Evolutionary conservation across 2,113 vertebrate species (phyloP).

Genomic region (Petaurus breviceps): DNA sequence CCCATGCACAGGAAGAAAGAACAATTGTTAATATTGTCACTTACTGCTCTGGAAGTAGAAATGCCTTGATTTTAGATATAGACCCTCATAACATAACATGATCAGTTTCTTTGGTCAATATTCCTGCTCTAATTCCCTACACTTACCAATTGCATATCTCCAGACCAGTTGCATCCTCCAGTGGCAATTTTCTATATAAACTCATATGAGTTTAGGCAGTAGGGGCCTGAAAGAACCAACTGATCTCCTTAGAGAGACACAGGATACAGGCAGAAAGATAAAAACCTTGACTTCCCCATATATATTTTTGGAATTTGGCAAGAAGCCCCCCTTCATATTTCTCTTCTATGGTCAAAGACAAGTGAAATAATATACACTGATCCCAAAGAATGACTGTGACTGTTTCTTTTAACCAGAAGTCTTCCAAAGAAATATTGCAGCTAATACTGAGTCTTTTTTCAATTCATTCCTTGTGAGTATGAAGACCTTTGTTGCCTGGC

Average conservation of each 20-base stretch:
- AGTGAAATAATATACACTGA: background rate
- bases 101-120: too few species aligned
- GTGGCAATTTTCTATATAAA: background rate
- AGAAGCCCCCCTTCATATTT: background rate
- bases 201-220: background rate
- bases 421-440: background rate
- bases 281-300: background rate
- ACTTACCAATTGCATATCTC: too few species aligned
- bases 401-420: background rate
- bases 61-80: too few species aligned
- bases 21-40: too few species aligned
- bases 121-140: too few species aligned
- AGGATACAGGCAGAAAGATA: background rate
- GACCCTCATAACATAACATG: too few species aligned
- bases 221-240: background rate
- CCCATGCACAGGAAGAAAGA: too few species aligned
- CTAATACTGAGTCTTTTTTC: background rate
- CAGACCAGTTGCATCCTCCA: background rate
- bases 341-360: background rate
- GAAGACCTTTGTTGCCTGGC: too few species aligned
- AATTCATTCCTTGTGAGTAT: too few species aligned
- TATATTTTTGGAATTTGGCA: background rate
- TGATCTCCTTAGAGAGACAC: background rate
- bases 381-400: background rate
- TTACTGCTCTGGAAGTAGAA: too few species aligned